Evolutionary conservation across 2,113 vertebrate species (phyloP), one percentile per base, ranked within the genome.

Genomic region (Eonycteris spelaea): DNA sequence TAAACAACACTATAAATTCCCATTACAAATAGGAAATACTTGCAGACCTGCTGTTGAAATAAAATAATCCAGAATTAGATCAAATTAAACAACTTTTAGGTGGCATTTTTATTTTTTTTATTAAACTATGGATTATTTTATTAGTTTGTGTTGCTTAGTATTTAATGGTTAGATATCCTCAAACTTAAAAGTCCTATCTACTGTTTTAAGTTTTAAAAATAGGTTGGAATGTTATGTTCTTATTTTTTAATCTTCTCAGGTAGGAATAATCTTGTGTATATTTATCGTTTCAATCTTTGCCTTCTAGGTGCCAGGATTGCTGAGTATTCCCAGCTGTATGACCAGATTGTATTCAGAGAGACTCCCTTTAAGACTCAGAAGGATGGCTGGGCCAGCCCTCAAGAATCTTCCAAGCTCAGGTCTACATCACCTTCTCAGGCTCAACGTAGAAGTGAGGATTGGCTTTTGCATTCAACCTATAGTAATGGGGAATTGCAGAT

Each of bases 251-350:
- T 84, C 78, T 94, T 80, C 30, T 7, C 30, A 6, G 10, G 12
- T 40, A 51, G 70, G 18, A 43, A 1, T 12, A 85, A 59, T 59
- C 6, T 18, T 40, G 43, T 93, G 9, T 48, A 53, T 87, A 24
- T 89, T 95, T 87, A 73, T 59, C 94, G 1, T 90, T 78, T 96
- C 61, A 61, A 89, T 96, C 28, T 97, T 28, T 97, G 51, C 88
- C 96, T 95, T 97, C 91, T 93, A 99, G 99, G 99, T 98, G 99
- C 99, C 78, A 99, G 99, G 98, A 99, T 99, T 98, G 99, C 99
- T 16, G 99, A 99, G 97, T 99, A 99, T 98, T 99, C 99, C 30
- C 99, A 99, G 71, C 98, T 99, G 87, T 99, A 99, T 33, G 99
- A 99, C 95, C 99, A 99, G 98, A 98, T 99, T 18, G 98, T 99